phyloP scores from a whole-genome alignment of 2,797 vertebrate species.

The Oreochromis grahami region DNA sequence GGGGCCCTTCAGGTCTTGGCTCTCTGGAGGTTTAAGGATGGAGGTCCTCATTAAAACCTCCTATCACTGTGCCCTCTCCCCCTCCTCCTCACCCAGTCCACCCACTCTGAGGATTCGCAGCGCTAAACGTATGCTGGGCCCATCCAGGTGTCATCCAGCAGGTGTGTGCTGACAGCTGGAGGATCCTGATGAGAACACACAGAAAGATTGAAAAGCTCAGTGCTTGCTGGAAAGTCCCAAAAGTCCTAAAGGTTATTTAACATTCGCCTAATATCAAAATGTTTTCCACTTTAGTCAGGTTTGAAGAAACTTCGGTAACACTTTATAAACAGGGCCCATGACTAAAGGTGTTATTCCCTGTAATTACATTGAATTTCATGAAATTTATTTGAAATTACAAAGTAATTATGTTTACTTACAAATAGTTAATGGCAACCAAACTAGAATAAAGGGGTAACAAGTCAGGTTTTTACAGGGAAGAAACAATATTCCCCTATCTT shows the following conservation, averaged over 20 bases:
- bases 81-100: background rate
- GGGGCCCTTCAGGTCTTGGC: constrained; percentile 25
- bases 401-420: background rate
- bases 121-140: constrained; percentile 19
- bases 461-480: background rate
- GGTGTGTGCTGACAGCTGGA: constrained; percentile 9
- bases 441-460: background rate
- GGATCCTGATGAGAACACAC: constrained; percentile 1
- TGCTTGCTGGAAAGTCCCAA: background rate
- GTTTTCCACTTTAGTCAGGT: background rate
- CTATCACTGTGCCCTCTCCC: constrained; percentile 17
- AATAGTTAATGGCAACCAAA: background rate
- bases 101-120: constrained; percentile 10
- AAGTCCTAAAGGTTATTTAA: background rate
- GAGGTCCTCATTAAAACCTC: constrained; percentile 67
- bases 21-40: constrained; percentile 47
- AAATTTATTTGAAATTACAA: background rate
- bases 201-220: background rate
- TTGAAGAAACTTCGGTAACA: background rate
- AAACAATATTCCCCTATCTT: background rate
- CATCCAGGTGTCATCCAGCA: constrained; percentile 37
- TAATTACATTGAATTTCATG: background rate
- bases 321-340: background rate
- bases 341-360: background rate
- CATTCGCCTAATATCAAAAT: background rate